Evolutionary conservation across 1,140 invertebrate species (phyloP), one percentile per base, ranked within the genome.

Genomic region (Nymphalis io): DNA sequence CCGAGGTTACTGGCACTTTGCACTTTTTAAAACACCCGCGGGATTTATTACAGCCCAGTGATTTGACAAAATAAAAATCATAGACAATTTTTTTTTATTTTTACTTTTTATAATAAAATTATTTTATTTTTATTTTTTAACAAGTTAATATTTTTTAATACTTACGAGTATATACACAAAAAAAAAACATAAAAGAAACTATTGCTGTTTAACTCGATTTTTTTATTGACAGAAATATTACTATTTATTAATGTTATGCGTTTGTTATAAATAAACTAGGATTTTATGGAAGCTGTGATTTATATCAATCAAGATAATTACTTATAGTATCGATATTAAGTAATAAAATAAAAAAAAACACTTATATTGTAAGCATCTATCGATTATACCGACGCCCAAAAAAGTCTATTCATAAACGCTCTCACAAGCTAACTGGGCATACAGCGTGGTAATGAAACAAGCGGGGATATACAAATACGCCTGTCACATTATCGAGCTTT

Each of bases 1-100:
- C 85, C 76, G 87, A 81, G 87, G 88, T 90, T 85, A 90, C 87
- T 90, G 87, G 88, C 86, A 84, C 87, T 88, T 82, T 88, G 84
- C 81, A 88, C 85, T 88, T 88, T 88, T 85, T 81, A 85, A 89
- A 86, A 85, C 81, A 76, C 79, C 72, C 76, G 63, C 68, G 66
- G 70, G 73, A 66, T 63, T 69, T 51, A 51, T 51, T 69, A 61
- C 51, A 42, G 46, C 57, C 51, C 63, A 60, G 65, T 66, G 66
- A 68, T 64, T 71, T 72, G 65, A 68, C 65, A 57, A 60, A 68
- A 51, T 51, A 51, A 15, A 68, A 65, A 33, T 27, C 51, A 27
- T 55, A 55, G 51, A 55, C 10, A 51, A 27, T 13, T 27, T 27
- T 55, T 27, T 33, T 55, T 55, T 53, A 11, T n/a, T 21, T 21